Evolutionary conservation across 2,888 invertebrate species (phyloP), one percentile per base, ranked within the genome.

Genomic region (Calameuta filiformis): DNA sequence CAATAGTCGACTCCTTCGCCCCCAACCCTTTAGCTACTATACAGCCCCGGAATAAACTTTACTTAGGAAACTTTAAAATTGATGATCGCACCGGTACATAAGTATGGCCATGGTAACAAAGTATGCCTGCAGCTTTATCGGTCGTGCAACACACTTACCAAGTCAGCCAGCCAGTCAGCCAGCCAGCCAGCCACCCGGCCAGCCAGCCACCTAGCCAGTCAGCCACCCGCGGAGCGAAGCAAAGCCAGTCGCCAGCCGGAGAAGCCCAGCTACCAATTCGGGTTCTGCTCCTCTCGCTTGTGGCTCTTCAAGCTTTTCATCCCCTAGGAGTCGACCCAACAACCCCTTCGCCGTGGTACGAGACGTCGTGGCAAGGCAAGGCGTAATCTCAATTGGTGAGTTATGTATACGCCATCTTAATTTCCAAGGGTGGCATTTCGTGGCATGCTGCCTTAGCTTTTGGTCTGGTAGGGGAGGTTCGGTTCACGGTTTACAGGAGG

Each of bases 1-100:
- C 86, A 87, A 88, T 88, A 84, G 86, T 81, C 82, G 80, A 81
- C 84, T 80, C 78, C 77, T 78, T 75, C 69, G 74, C 31, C 69
- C 75, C 77, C 76, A n/a, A 68, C 77, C 40, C 34, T 73, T 76
- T 73, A 30, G 35, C 71, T 68, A 73, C 75, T 12, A 33, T 31
- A 34, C 71, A 71, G 35, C 76, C 81, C 80, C 76, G 83, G 83
- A 85, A 88, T 88, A 87, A 89, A 88, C 88, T 89, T 87, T 84
- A 83, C 78, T 82, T 83, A 83, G 82, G 83, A 85, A 89, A 88
- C 85, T 89, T 89, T 87, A 84, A 88, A 88, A 88, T 88, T 88
- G 87, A 87, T 88, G 87, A 86, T 87, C 85, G 81, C 82, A 74
- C 76, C 77, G 76, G 78, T 82, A 83, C 80, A 84, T 83, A 84